These are phyloP conservation scores for Drosophila kambysellisi DNA, from an alignment of 2,888 invertebrate genomes.

Conservation along the genomic window DNA sequence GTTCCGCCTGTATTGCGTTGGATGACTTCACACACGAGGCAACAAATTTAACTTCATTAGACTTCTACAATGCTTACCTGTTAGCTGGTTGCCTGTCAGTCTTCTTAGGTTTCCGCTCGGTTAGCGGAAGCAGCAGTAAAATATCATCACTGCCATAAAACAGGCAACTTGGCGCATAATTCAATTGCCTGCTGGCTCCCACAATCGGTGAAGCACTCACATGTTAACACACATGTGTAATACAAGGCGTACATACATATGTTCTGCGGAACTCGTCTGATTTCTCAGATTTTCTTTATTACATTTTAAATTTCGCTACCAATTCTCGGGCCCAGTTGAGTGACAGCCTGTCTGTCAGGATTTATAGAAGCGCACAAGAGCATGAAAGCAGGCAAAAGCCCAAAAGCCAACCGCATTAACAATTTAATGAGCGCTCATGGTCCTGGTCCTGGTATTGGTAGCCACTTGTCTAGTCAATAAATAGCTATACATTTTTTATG, in stretches of 20 bases:
- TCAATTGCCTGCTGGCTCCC: slow-evolving; percentile 42
- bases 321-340: slow-evolving; percentile 38
- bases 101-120: slow-evolving; percentile 56
- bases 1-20: background rate
- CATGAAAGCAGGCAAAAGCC: slow-evolving; percentile 24
- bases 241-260: slow-evolving; percentile 17
- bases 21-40: slow-evolving; percentile 7
- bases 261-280: slow-evolving; percentile 1
- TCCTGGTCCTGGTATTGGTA: slow-evolving; percentile 27
- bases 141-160: slow-evolving; percentile 63
- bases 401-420: slow-evolving; percentile 65
- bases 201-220: slow-evolving; percentile 33
- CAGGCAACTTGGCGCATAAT: slow-evolving; percentile 45
- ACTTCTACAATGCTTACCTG: slow-evolving; percentile 29
- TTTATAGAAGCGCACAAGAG: slow-evolving; percentile 9
- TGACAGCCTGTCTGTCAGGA: slow-evolving; percentile 29
- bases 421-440: slow-evolving; percentile 68
- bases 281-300: slow-evolving; percentile 39
- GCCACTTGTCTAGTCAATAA: slow-evolving; percentile 67
- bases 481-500: slow-evolving; percentile 36
- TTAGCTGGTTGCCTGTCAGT: slow-evolving; percentile 22
- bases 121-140: slow-evolving; percentile 58
- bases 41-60: slow-evolving; percentile 51
- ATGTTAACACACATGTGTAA: slow-evolving; percentile 20
- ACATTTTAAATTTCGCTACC: slow-evolving; percentile 52